Conservation (phyloP, 1,140 invertebrate genomes). For the Drosophila ironensis region DNA sequence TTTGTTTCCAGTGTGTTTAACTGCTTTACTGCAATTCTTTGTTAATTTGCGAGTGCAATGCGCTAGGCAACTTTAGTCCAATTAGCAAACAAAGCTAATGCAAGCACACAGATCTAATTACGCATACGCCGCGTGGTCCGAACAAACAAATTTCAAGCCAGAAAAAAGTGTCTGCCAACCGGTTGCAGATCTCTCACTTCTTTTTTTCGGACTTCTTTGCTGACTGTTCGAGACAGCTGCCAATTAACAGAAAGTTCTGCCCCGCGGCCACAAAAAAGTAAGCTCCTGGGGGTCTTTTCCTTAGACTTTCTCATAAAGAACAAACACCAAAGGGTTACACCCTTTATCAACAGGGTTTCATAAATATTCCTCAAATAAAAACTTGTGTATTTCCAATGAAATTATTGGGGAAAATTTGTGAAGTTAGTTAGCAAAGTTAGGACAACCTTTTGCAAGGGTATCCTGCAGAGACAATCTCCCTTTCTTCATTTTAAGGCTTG, state of each 20-base stretch:
- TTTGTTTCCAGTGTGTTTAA: not conserved
- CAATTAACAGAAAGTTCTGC: slow-evolving; percentile 24
- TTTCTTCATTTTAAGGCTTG: not conserved
- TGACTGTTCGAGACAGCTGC: slow-evolving; percentile 21
- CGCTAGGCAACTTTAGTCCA: slow-evolving; percentile 49
- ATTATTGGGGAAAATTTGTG: too few relatives aligned
- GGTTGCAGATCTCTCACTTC: slow-evolving; percentile 29
- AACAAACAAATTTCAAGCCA: slow-evolving; percentile 11
- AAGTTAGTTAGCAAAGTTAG: not conserved
- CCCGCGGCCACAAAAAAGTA: not conserved
- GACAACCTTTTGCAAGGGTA: slow-evolving; percentile 25
- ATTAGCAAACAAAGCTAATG: slow-evolving; percentile 45
- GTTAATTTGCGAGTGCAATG: slow-evolving; percentile 22
- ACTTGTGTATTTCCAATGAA: too few relatives aligned
- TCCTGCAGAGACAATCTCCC: not conserved
- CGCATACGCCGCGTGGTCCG: slow-evolving; percentile 56
- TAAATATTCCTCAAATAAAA: too few relatives aligned
- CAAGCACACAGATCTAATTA: slow-evolving; percentile 65
- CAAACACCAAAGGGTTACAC: not conserved
- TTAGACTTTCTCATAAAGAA: not conserved
- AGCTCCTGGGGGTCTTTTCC: slow-evolving; percentile 1
- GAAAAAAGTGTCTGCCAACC: slow-evolving; percentile 26
- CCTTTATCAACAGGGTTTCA: too few relatives aligned
- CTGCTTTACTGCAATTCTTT: slow-evolving; percentile 3
- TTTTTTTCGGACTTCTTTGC: not conserved